Conservation (phyloP, 2,797 vertebrate genomes). For the Lacerta viridis region DNA sequence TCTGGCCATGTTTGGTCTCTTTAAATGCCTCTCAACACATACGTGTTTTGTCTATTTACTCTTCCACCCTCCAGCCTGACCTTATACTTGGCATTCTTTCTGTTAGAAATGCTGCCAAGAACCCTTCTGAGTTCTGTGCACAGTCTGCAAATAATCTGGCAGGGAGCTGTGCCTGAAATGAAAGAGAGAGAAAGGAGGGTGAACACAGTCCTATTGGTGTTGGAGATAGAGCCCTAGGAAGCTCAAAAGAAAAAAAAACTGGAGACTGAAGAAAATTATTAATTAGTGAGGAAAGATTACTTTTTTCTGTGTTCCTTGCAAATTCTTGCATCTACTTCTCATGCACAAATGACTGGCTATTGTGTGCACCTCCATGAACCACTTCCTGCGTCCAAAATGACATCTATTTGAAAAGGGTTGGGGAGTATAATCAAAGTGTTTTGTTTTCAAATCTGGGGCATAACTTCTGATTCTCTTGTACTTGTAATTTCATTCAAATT, state of each 20-base stretch:
- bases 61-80: background rate
- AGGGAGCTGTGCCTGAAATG: background rate
- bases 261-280: background rate
- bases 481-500: background rate
- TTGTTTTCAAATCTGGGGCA: background rate
- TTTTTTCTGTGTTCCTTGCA: background rate
- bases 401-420: background rate
- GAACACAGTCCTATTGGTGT: no score
- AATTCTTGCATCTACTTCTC: background rate
- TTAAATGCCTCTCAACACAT: background rate
- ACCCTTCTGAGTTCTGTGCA: background rate
- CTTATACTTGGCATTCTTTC: conserved; percentile 24
- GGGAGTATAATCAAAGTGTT: background rate
- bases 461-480: background rate
- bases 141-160: background rate
- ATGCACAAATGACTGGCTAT: background rate
- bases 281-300: background rate
- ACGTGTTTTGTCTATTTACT: background rate
- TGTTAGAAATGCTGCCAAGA: background rate
- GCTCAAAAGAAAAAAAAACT: background rate
- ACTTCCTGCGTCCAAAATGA: background rate
- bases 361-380: background rate
- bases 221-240: no score
- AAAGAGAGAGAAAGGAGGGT: background rate
- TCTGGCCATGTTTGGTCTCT: background rate